phyloP scores from a whole-genome alignment of 1,140 invertebrate species.

The Globodera ellingtonae region DNA sequence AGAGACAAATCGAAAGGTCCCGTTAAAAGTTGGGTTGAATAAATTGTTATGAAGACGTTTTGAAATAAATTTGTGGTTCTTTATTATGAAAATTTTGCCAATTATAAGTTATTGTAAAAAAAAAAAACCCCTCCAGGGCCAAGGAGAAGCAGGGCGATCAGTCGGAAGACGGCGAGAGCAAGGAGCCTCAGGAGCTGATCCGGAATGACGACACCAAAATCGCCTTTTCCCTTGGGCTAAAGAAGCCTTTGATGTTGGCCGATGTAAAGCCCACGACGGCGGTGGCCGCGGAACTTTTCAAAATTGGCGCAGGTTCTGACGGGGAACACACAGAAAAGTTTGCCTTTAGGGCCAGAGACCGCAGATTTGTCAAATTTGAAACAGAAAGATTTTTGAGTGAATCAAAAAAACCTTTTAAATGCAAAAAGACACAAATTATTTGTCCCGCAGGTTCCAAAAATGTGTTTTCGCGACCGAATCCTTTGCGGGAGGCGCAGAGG shows the following conservation, averaged over 20 bases:
- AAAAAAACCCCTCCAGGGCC: slow-evolving; percentile 4
- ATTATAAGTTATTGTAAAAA: not conserved
- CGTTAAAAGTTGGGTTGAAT: no score
- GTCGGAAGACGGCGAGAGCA: not conserved
- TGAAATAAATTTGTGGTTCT: no score
- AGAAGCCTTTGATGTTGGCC: slow-evolving; percentile 9
- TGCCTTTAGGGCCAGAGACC: not conserved
- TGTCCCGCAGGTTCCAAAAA: not conserved
- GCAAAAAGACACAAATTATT: not conserved
- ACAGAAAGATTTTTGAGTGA: not conserved
- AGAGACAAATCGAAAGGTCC: slow-evolving; percentile 52
- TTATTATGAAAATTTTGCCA: no score
- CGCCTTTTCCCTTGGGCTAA: slow-evolving; percentile 15
- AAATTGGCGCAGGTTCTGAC: not conserved
- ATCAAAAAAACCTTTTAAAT: not conserved
- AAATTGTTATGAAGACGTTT: no score
- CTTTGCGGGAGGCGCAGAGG: not conserved
- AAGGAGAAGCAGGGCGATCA: not conserved
- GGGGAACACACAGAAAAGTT: no score
- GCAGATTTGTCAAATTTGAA: not conserved
- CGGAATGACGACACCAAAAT: slow-evolving; percentile 28
- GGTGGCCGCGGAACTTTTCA: slow-evolving; percentile 3
- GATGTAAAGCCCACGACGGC: slow-evolving; percentile 14
- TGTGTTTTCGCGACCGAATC: not conserved
- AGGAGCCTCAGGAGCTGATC: slow-evolving; percentile 16